phyloP scores from a whole-genome alignment of 2,113 vertebrate species.

The Sebastes schlegelii region DNA sequence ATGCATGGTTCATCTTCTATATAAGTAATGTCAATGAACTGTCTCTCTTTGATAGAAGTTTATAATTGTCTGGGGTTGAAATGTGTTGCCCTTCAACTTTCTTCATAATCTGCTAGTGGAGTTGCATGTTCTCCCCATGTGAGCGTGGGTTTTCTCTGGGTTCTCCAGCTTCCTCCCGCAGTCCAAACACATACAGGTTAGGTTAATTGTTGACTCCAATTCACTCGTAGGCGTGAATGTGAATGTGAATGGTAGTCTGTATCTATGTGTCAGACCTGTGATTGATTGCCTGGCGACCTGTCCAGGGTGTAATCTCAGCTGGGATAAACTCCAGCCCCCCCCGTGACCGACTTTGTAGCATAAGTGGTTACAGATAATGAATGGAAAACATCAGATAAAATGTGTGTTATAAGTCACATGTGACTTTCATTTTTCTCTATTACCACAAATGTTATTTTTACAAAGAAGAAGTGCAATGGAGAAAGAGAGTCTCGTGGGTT shows the following conservation, averaged over 20 bases:
- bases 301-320: background rate
- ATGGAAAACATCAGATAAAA: background rate
- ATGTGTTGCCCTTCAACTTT: too few relatives aligned
- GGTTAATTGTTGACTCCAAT: background rate
- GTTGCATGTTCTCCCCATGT: background rate
- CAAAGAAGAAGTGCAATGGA: constrained; percentile 63
- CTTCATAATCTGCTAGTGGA: background rate
- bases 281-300: background rate
- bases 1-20: too few relatives aligned
- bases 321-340: background rate
- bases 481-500: constrained; percentile 37
- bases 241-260: too few relatives aligned
- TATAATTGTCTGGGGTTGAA: too few relatives aligned
- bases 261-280: too few relatives aligned
- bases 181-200: background rate
- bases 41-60: too few relatives aligned
- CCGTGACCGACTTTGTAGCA: background rate
- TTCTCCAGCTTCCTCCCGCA: background rate
- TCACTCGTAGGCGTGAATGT: background rate
- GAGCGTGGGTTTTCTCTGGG: background rate
- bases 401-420: constrained; percentile 13
- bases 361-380: background rate
- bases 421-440: background rate
- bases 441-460: background rate
- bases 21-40: too few relatives aligned